Evolutionary conservation across 2,113 vertebrate species (phyloP).

Genomic region (Globicephala melas): DNA sequence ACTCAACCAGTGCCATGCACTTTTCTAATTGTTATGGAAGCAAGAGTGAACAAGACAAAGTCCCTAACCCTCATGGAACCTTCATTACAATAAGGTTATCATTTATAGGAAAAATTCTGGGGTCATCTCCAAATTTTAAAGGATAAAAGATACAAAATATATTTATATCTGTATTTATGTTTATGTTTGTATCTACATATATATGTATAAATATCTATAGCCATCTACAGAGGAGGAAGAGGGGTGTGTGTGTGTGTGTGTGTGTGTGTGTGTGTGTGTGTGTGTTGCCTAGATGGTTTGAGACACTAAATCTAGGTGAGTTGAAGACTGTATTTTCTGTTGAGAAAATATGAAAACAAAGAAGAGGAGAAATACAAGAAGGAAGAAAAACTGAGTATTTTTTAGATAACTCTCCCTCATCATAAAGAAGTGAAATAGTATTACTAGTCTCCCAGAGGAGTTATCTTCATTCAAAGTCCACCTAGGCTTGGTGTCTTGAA

Average conservation of each 20-base stretch:
- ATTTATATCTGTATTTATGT: not conserved
- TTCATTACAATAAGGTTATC: not conserved
- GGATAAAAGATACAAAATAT: not conserved
- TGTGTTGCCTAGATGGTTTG: not conserved
- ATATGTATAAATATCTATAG: not conserved
- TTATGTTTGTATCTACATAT: not conserved
- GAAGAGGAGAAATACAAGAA: not conserved
- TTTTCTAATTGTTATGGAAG: not conserved
- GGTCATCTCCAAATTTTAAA: not conserved
- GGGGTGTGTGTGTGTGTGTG: too few species aligned
- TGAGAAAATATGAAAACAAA: not conserved
- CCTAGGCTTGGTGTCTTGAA: not conserved
- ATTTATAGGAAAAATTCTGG: not conserved
- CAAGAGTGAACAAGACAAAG: not conserved
- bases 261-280: not conserved
- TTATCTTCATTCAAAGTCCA: not conserved
- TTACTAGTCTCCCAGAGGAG: not conserved
- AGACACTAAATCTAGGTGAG: not conserved
- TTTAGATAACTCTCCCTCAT: not conserved
- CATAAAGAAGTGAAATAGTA: not conserved
- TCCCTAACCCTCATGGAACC: not conserved
- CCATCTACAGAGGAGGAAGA: not conserved
- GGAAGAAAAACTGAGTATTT: not conserved
- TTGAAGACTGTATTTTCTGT: not conserved
- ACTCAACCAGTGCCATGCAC: not conserved